These are phyloP conservation scores for Epinotia nisella DNA, from an alignment of 2,888 invertebrate genomes.

Conservation along the genomic window DNA sequence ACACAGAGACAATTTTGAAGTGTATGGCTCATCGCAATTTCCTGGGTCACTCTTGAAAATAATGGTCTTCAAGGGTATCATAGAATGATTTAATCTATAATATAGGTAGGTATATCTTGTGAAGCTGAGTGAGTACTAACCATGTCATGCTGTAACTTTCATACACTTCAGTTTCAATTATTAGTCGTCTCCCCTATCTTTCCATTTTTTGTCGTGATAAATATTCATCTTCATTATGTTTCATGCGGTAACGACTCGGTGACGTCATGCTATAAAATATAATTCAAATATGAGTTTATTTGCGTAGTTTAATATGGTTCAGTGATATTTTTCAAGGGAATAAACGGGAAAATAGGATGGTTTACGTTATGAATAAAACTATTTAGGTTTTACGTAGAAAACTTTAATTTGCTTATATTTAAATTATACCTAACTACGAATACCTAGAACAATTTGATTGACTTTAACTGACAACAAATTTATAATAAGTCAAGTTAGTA, in stretches of 20 bases:
- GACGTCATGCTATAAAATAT: background rate
- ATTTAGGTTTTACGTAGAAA: constrained; percentile 6
- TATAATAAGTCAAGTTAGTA: background rate
- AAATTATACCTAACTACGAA: constrained; percentile 17
- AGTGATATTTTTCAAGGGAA: background rate
- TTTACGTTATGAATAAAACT: constrained; percentile 14
- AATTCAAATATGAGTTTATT: background rate
- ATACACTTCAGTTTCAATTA: background rate
- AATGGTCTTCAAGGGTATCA: background rate
- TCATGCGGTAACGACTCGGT: background rate
- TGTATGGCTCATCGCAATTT: too few species aligned
- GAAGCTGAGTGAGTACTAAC: background rate
- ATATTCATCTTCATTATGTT: background rate
- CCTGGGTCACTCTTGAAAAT: background rate
- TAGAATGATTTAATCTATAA: background rate
- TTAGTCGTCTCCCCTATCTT: too few species aligned
- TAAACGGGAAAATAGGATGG: background rate
- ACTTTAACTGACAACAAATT: background rate
- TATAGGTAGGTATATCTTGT: too few species aligned
- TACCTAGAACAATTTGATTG: background rate
- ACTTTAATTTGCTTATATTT: constrained; percentile 32
- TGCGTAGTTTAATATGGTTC: too few species aligned
- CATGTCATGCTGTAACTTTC: background rate
- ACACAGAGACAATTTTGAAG: too few species aligned
- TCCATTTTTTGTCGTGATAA: background rate